Percentiles rank a stretch among this genome's conserved stretches.
These are phyloP conservation scores for Sprattus sprattus DNA, from an alignment of 2,113 vertebrate genomes.

Conservation along the genomic window DNA sequence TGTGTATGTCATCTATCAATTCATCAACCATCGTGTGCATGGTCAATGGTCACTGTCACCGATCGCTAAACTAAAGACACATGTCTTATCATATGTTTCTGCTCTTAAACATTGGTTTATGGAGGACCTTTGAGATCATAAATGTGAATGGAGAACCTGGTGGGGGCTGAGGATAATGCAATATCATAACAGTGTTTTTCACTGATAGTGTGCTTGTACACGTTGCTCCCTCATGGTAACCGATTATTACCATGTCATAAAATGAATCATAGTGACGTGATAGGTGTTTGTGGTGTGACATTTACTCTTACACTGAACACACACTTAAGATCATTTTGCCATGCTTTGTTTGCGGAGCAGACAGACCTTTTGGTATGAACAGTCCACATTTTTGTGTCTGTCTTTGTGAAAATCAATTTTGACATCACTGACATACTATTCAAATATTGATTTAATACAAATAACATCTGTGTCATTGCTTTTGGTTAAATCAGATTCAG, in stretches of 20 bases:
- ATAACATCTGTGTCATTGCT: background rate
- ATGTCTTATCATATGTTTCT: constrained; percentile 28
- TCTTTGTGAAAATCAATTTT: background rate
- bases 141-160: constrained; percentile 24
- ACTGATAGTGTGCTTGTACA: background rate
- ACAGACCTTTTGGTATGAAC: background rate
- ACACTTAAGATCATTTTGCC: background rate
- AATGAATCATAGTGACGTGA: background rate
- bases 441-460: background rate
- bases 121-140: constrained; percentile 56
- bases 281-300: background rate
- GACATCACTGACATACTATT: background rate
- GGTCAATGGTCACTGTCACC: background rate
- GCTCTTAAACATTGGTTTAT: constrained; percentile 49
- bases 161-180: background rate
- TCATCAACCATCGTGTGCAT: background rate
- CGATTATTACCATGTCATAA: background rate
- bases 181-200: background rate
- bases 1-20: background rate
- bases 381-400: background rate
- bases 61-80: background rate
- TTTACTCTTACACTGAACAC: background rate
- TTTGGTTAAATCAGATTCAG: background rate
- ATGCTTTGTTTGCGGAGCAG: background rate
- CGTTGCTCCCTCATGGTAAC: background rate